phyloP scores from a whole-genome alignment of 2,888 invertebrate genomes.

The Strigamia maritima region DNA sequence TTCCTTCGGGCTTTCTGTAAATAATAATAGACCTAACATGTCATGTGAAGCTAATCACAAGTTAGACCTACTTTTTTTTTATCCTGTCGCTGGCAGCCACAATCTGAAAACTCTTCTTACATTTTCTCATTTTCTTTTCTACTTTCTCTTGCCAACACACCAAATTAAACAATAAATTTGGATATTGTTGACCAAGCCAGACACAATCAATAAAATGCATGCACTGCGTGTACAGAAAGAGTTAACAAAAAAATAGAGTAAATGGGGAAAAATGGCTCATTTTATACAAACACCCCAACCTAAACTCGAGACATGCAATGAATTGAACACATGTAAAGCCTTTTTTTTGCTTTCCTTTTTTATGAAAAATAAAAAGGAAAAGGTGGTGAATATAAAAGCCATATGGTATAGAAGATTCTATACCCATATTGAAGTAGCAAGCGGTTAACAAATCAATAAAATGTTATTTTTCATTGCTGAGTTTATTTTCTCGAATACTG shows the following conservation, averaged over 20 bases:
- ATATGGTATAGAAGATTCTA: not conserved
- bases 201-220: not conserved
- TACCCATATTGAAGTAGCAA: not conserved
- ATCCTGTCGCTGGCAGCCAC: slow-evolving; percentile 14
- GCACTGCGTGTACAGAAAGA: not conserved
- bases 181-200: not conserved
- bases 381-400: slow-evolving; percentile 15
- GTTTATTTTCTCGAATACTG: not conserved
- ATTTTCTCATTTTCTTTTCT: not conserved
- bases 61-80: slow-evolving; percentile 9
- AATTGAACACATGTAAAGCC: slow-evolving; percentile 24
- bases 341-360: not conserved
- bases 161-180: slow-evolving; percentile 4
- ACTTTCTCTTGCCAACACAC: not conserved
- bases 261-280: not conserved
- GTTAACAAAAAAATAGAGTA: not conserved
- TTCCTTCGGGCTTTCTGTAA: not conserved
- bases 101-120: slow-evolving; percentile 8
- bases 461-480: not conserved
- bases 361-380: not conserved
- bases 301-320: not conserved
- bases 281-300: not conserved
- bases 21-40: slow-evolving; percentile 18
- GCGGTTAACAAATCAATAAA: slow-evolving; percentile 11
- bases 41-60: slow-evolving; percentile 12